A percentile compares a stretch with the other conserved stretches of the same genome.
phyloP scores from a whole-genome alignment of 1,140 invertebrate species.

The Homarus americanus region DNA sequence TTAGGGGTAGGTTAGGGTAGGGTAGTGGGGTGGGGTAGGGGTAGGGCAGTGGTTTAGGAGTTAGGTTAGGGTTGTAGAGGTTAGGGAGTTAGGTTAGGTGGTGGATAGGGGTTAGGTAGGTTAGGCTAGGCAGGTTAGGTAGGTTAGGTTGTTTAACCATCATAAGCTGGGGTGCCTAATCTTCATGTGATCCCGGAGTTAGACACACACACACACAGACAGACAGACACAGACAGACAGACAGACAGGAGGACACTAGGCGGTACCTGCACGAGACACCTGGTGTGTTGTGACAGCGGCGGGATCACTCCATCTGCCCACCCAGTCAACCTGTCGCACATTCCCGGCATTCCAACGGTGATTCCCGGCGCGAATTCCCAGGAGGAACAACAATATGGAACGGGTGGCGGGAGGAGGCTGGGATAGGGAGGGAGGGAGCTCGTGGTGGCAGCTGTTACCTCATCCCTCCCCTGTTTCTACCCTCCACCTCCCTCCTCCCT shows the following conservation, averaged over 20 bases:
- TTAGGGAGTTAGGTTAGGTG: neutral
- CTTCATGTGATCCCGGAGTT: neutral
- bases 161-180: neutral
- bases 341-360: conserved; percentile 45
- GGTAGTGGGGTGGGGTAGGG: no score
- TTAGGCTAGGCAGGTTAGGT: neutral
- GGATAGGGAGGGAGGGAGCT: neutral
- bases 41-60: neutral
- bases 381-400: neutral
- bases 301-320: conserved; percentile 2
- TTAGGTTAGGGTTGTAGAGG: neutral
- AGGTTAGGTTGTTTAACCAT: neutral
- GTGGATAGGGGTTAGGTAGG: neutral
- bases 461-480: neutral
- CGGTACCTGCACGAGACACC: neutral
- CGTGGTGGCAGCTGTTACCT: conserved; percentile 15
- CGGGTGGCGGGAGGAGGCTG: neutral
- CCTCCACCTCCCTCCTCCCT: neutral
- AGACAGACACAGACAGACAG: neutral
- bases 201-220: no score
- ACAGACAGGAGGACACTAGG: neutral
- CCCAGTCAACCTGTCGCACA: conserved; percentile 37
- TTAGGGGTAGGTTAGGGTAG: neutral
- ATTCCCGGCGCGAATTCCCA: conserved; percentile 35
- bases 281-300: neutral